phyloP scores from a whole-genome alignment of 2,888 invertebrate genomes.

The Dolomedes plantarius region DNA sequence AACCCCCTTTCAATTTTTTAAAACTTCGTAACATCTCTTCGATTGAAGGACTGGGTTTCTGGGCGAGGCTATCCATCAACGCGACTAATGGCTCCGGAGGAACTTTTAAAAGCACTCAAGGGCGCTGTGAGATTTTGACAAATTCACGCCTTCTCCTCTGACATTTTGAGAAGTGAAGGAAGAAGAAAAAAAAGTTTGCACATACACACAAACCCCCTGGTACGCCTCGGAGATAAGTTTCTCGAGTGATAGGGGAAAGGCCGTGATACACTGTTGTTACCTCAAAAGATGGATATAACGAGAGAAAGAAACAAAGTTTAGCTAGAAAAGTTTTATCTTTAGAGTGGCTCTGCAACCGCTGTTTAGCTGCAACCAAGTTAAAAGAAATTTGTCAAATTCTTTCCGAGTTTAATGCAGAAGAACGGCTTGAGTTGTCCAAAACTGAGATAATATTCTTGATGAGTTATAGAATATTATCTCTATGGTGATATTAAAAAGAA shows the following conservation, averaged over 20 bases:
- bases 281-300: background rate
- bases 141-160: conserved; percentile 12
- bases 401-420: no score
- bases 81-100: conserved; percentile 5
- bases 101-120: conserved; percentile 15
- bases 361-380: background rate
- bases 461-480: no score
- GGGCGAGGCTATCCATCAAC: background rate
- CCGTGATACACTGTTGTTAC: background rate
- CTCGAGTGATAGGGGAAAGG: background rate
- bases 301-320: background rate
- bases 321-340: background rate
- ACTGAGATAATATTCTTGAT: no score
- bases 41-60: conserved; percentile 9
- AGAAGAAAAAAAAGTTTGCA: background rate
- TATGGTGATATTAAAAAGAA: no score
- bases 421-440: no score
- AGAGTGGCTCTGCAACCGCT: background rate
- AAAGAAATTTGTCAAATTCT: background rate
- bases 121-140: conserved; percentile 9
- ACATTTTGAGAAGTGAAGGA: background rate
- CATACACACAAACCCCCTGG: background rate
- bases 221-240: background rate
- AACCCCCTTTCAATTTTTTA: conserved; percentile 11
- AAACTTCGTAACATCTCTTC: conserved; percentile 1